Conservation (phyloP, 2,888 invertebrate species). For the Ophioninae sp. region DNA sequence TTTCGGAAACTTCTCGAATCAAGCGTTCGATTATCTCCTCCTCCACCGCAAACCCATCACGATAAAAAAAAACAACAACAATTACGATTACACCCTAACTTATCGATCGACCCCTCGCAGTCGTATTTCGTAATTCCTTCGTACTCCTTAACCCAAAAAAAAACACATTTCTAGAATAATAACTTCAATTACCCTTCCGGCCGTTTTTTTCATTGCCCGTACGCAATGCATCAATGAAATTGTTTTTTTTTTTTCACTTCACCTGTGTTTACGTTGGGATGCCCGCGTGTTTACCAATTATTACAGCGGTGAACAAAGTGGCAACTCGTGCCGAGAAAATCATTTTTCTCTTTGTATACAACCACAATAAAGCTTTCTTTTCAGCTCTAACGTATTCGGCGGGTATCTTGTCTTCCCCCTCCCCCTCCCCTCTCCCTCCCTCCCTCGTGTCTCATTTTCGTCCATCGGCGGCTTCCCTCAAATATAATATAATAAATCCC, state of each 20-base stretch:
- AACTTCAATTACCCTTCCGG: no score
- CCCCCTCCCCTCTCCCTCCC: background rate
- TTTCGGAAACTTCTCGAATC: background rate
- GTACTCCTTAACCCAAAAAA: no score
- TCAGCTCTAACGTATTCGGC: conserved; percentile 15
- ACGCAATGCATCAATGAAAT: no score
- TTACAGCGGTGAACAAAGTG: conserved; percentile 24
- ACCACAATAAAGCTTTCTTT: conserved; percentile 30
- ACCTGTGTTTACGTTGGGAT: conserved; percentile 12
- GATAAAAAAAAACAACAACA: no score
- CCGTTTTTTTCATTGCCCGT: no score
- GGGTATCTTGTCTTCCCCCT: conserved; percentile 16
- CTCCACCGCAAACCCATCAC: no score
- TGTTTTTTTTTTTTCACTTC: no score
- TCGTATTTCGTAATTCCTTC: no score
- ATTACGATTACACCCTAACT: no score
- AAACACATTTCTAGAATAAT: no score
- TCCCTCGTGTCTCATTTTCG: conserved; percentile 28
- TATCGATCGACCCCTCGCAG: no score
- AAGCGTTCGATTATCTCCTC: no score
- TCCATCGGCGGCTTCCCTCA: conserved; percentile 65
- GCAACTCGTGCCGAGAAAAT: conserved; percentile 18
- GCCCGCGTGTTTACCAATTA: conserved; percentile 22
- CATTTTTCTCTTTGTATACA: conserved; percentile 14
- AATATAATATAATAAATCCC: conserved; percentile 67